Evolutionary conservation across 2,888 invertebrate species (phyloP), one percentile per base, ranked within the genome.

Genomic region (Heliconius aoede): DNA sequence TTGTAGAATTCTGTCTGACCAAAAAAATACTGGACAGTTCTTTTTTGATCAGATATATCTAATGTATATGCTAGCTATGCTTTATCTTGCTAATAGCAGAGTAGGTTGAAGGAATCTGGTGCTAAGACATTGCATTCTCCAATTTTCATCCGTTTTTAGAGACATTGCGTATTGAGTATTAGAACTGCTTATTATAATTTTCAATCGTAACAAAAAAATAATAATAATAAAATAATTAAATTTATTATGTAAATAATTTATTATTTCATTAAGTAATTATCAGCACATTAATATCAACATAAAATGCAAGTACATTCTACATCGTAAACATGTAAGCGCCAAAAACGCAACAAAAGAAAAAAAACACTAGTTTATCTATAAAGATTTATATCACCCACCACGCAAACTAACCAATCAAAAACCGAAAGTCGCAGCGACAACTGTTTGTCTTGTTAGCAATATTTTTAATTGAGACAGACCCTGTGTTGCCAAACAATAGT

Each of bases 391-490:
- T 93, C 89, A 84, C 85, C 86, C 88, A 90, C 91, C 85, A 26
- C 11, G 60, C 60, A 7, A 90, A 89, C 90, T 92, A 90, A 89
- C 90, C 92, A 94, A 93, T 93, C 93, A 94, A 92, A 91, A 85
- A 83, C 85, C 83, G 83, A 88, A 88, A 86, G 86, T 87, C 86
- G 84, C 80, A 82, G 86, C 88, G 89, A 93, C 93, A 93, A 93
- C 88, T 94, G 94, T 93, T 93, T 93, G 91, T 87, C 88, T 88
- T 93, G 93, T 92, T 88, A 87, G 92, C 89, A 87, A 90, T 92
- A 92, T 92, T 93, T 93, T 94, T 93, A 94, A 94, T 94, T 94
- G 93, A 89, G 89, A 87, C 88, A 90, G 85, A 88, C 91, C 90
- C 90, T 85, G 87, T 88, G 82, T 85, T 85, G 84, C 71, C 91